Percentiles rank a stretch among this genome's conserved stretches.
These are phyloP conservation scores for Brachycybe producta DNA, from an alignment of 2,888 invertebrate species.

Conservation along the genomic window DNA sequence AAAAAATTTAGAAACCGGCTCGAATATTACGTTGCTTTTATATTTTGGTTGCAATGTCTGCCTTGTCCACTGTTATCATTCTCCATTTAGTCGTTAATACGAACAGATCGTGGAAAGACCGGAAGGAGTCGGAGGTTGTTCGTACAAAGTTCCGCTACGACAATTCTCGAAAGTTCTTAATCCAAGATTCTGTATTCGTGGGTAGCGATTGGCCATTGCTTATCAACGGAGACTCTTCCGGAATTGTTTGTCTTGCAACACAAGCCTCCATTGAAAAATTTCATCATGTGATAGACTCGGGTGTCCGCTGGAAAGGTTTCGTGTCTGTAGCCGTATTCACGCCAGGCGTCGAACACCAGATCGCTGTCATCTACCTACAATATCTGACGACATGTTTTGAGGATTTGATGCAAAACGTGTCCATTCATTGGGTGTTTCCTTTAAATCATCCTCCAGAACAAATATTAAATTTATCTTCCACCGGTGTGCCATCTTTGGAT, in stretches of 20 bases:
- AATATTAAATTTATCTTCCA: no score
- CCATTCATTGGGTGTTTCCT: conserved; percentile 61
- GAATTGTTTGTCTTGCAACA: conserved; percentile 60
- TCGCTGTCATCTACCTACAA: conserved; percentile 53
- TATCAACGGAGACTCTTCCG: no score
- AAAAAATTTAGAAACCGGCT: no score
- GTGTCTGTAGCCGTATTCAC: conserved; percentile 71
- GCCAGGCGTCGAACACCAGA: conserved; percentile 48
- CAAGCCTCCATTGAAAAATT: conserved; percentile 74
- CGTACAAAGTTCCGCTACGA: no score
- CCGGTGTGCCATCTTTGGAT: no score
- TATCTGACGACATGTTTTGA: conserved; percentile 63
- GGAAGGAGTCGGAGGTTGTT: no score
- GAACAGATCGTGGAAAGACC: no score
- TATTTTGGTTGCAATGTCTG: no score
- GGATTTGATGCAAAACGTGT: conserved; percentile 55
- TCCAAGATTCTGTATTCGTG: conserved; percentile 36
- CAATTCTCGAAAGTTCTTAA: conserved; percentile 52
- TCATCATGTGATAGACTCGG: conserved; percentile 52
- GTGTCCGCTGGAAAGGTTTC: conserved; percentile 70
- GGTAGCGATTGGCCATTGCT: conserved; percentile 13
- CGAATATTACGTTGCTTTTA: no score
- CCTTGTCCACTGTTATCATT: no score
- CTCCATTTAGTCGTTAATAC: no score
- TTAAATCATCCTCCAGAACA: conserved; percentile 41